These are phyloP conservation scores for Psophia crepitans DNA, from an alignment of 2,113 vertebrate genomes.

Conservation along the genomic window DNA sequence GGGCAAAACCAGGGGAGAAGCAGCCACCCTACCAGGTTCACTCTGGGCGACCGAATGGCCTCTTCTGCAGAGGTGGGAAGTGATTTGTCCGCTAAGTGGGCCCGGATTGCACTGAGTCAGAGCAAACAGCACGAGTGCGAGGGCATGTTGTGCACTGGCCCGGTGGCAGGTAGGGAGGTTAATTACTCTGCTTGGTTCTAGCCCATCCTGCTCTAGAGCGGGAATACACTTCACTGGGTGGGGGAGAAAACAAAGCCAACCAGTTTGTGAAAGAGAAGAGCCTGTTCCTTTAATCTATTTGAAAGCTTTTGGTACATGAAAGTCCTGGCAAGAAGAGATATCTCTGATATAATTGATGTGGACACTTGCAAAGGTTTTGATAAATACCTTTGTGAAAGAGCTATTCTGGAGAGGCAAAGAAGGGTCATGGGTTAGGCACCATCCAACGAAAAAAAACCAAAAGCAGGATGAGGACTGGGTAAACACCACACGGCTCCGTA, in stretches of 20 bases:
- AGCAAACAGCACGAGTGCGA: not conserved
- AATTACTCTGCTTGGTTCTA: not conserved
- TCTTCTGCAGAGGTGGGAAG: fast-evolving
- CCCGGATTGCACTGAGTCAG: fast-evolving
- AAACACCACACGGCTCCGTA: fast-evolving
- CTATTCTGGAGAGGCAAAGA: not conserved
- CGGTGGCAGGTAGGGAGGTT: not conserved
- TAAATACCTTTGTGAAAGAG: not conserved
- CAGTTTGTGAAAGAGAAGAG: not conserved
- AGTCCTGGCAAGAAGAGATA: not conserved
- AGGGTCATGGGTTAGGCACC: not conserved
- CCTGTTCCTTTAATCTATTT: not conserved
- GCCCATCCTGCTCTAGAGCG: not conserved
- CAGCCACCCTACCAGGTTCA: fast-evolving
- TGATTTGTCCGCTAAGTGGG: fast-evolving
- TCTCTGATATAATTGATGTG: not conserved
- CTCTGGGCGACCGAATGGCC: fast-evolving
- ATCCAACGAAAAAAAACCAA: not conserved
- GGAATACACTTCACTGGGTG: not conserved
- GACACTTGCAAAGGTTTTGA: not conserved
- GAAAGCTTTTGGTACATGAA: conserved; percentile 8
- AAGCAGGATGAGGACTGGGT: not conserved
- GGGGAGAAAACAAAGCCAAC: fast-evolving
- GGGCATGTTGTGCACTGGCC: not conserved
- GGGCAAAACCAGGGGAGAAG: not conserved